Evolutionary conservation across 2,113 vertebrate species (phyloP), one percentile per base, ranked within the genome.

Genomic region (Zosterops hypoxanthus): DNA sequence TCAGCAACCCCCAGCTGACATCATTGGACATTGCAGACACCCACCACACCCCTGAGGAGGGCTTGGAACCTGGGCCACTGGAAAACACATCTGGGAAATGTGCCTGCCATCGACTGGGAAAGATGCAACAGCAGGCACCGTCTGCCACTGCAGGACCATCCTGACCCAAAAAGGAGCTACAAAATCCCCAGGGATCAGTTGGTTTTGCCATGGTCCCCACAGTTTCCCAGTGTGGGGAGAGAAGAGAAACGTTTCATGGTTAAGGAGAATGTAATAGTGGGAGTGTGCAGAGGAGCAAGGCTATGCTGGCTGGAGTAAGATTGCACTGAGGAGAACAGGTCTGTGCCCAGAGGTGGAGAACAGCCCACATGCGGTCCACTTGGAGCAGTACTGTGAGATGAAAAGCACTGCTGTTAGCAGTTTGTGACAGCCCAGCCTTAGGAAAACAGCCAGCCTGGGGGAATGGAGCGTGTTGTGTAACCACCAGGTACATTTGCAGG

Each of bases 221-320:
- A 39, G 20, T 41, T 80, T 65, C 44, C 42, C 2, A 1, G 1
- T 7, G 28, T 2, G 4, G 11, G 8, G 15, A 55, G n/a, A 52
- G 63, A 53, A 55, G 22, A 36, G 36, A 66, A 87, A 26, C 0
- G 0, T 56, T 90, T 55, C 29, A 18, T 31, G 6, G 18, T 15
- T 46, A 36, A 66, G 42, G 34, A 52, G 28, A 56, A 56, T 5
- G 36, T 18, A 28, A 44, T 12, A 50, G 9, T 4, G 16, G 26
- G 16, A 47, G 5, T 2, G 2, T 29, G 47, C 0, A 0, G 46
- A 70, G 34, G 25, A 70, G 14, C 0, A 2, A 72, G 44, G 49
- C 63, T 81, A 25, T 1, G 0, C 26, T 90, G 69, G 34, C 22
- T 63, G 34, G 24, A 63, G 52, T 14, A 70, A 44, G 33, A 31